Conservation (phyloP, 2,797 vertebrate genomes). For the Hephaestus fuliginosus region DNA sequence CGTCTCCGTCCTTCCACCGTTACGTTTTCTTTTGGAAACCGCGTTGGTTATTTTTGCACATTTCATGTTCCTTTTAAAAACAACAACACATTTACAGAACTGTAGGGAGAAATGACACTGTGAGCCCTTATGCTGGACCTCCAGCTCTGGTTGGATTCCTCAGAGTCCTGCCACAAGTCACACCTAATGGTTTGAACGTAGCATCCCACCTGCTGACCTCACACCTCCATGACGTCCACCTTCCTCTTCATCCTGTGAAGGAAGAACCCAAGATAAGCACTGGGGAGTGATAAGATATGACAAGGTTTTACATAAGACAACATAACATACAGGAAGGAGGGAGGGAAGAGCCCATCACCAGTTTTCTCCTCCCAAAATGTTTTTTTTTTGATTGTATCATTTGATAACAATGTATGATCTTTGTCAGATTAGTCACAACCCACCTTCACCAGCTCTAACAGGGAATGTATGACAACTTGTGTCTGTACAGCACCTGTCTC, state of each 20-base stretch:
- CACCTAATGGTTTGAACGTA: constrained; percentile 40
- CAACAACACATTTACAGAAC: neutral
- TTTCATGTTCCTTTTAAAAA: neutral
- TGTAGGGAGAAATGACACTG: neutral
- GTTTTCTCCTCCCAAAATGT: no score
- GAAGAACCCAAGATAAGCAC: constrained; percentile 5
- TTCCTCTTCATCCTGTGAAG: neutral
- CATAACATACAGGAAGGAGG: neutral
- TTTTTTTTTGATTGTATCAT: neutral
- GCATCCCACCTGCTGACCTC: constrained; percentile 37
- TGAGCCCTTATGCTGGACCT: constrained; percentile 2
- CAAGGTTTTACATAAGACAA: neutral
- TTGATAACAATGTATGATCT: neutral
- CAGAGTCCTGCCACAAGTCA: constrained; percentile 64
- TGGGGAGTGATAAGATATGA: neutral
- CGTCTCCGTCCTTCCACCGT: neutral
- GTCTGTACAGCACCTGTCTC: constrained; percentile 6
- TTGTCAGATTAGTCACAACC: neutral
- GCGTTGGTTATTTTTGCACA: neutral
- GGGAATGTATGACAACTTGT: neutral
- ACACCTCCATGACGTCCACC: constrained; percentile 2
- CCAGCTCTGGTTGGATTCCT: constrained; percentile 56
- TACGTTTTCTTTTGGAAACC: neutral
- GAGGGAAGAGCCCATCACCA: neutral
- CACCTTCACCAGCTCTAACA: constrained; percentile 1